Percentiles rank a stretch among this genome's conserved stretches.
Conservation (phyloP, 2,888 invertebrate species). For the Netelia inedita region DNA sequence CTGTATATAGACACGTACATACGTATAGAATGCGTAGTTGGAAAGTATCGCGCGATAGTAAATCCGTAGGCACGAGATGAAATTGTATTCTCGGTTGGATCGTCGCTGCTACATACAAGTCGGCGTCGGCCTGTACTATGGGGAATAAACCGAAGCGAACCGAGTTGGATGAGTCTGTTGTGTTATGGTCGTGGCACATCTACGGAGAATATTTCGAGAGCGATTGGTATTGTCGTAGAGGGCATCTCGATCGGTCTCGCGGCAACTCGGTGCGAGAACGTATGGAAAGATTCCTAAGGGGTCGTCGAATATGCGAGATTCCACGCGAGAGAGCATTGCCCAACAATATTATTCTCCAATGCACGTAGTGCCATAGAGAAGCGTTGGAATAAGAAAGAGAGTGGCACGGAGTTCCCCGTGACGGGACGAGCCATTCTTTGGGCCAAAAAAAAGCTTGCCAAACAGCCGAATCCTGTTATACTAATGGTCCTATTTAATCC, state of each 20-base stretch:
- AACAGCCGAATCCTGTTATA: no score
- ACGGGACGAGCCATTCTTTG: not conserved
- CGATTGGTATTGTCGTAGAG: conserved; percentile 16
- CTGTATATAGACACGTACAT: not conserved
- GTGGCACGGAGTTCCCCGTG: not conserved
- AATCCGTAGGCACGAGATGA: not conserved
- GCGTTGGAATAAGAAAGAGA: not conserved
- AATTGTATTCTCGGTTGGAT: conserved; percentile 2
- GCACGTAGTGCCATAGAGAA: not conserved
- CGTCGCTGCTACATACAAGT: not conserved
- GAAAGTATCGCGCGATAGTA: not conserved
- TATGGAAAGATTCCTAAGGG: conserved; percentile 47
- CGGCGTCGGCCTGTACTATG: not conserved
- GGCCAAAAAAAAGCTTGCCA: no score
- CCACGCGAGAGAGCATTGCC: conserved; percentile 3
- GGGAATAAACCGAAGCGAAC: conserved; percentile 24
- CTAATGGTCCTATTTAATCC: no score
- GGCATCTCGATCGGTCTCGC: not conserved
- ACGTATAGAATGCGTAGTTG: not conserved
- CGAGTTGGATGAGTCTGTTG: conserved; percentile 43
- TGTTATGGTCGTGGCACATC: conserved; percentile 31
- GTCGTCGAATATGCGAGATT: conserved; percentile 45
- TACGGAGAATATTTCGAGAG: conserved; percentile 27
- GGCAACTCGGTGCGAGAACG: not conserved
- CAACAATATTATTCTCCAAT: conserved; percentile 12